Base-by-base conservation (phyloP, 2,113 vertebrate species). In the Cyphomyrus discorhynchus region DNA sequence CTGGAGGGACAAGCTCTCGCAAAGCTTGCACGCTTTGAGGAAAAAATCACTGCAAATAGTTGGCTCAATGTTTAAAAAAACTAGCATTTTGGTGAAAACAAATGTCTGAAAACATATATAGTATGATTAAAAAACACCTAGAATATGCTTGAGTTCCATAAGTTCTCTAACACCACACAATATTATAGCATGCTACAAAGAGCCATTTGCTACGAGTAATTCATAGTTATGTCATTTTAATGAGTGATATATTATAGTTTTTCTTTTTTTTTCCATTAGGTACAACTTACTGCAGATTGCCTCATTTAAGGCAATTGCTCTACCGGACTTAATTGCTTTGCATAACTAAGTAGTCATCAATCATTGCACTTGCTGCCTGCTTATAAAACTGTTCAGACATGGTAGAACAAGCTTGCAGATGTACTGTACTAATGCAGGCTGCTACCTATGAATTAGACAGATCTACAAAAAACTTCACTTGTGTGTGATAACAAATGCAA, bases 281-380 rank as follows among this genome's bases (percentile, higher is more conserved):
- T 31, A 10, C 50, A 53, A 24, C 49, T 52, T 35, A 17, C 47
- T 53, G 42, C 86, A 83, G 86, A 90, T 93, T 89, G 90, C 92
- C 88, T 53, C 50, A 47, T 84, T 70, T 39, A 58, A 91, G 91
- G 91, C 91, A 94, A 90, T 90, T 92, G 89, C 88, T 88, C 90
- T 89, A 92, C 90, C 70, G 77, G 50, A 90, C 93, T 92, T 96
- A 95, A 96, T 95, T 95, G 93, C 93, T 95, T 95, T 95, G 93
- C 93, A 94, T 93, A 95, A 94, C 91, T 94, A 95, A 95, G 93
- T 94, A 91, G 94, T 94, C 92, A 95, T 96, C 94, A 93, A 96
- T 96, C 95, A 95, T 91, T 92, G 89, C 91, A 92, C 88, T 93
- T 90, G 91, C 90, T 91, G 90, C 92, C 92, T 93, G 93, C 90